Base-by-base conservation (phyloP, 2,888 invertebrate species). In the Amblyjoppa fuscipennis region DNA sequence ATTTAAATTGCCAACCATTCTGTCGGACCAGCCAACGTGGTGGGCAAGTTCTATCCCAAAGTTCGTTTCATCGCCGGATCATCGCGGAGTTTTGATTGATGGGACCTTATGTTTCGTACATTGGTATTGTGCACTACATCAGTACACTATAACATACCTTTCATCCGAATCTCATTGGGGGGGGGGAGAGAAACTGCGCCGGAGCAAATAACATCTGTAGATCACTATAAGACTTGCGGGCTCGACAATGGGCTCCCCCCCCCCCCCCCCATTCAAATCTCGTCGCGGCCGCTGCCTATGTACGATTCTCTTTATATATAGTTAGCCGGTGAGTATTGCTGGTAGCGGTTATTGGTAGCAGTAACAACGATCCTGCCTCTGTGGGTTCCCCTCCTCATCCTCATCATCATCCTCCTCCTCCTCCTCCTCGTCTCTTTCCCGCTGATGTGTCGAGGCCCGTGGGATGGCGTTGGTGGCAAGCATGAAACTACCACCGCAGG, bases 161-260 rank as follows among this genome's bases (percentile, higher is more conserved):
- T 92, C 38, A 92, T 93, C 90, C 92, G 89, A 91, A 91, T 92
- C 91, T 92, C 90, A 92, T 93, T 93, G 93, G 92, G 38, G 38
- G 38, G 38, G 38, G 20, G 20, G 20, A 20, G 20, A 20, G 20
- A 20, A 20, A 38, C 91, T 53, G 84, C 73, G 78, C 77, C 70
- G 81, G 71, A 75, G 78, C 90, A 93, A 93, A 93, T 93, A 93
- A 93, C 93, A 93, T 93, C 93, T 93, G 93, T 93, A 93, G 93
- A 93, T 93, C 92, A 92, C 92, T 93, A 92, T 92, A 91, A 93
- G 93, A 93, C 74, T 90, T 90, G 76, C 90, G 92, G 91, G 83
- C 88, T 90, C 89, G 89, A 93, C 93, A 93, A 93, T 92, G 88
- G 92, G 70, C 84, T 31, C 20, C 20, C 20, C 20, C 20, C 20